Evolutionary conservation across 2,113 vertebrate genomes (phyloP), one percentile per base, ranked within the genome.

Genomic region (Microcebus lehilahytsara): DNA sequence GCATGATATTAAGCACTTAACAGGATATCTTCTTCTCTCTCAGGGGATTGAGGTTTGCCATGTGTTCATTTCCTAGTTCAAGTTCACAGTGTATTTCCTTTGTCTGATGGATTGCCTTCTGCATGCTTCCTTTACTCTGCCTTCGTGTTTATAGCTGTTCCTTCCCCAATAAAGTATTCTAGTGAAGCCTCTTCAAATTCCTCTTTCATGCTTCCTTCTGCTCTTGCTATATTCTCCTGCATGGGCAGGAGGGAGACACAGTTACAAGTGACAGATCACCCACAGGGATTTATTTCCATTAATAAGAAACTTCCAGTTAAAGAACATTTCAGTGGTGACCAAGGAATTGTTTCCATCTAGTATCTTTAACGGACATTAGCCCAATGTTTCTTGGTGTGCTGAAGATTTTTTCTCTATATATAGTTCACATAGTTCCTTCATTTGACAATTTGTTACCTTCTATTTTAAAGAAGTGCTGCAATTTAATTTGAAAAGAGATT

Each of bases 401-500:
- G 34, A 42, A 56, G 5, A n/a, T 34, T 40, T 40, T 90, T 90
- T 88, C n/a, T 9, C 37, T 58, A 71, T 58, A 27, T 96, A 19
- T 8, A 85, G 2, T 6, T 94, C 32, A 66, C 42, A 20, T 83
- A 66, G 37, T 80, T 58, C 9, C 37, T 30, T 40, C 0, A 27
- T 67, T 20, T 78, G 64, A 80, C 19, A 53, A 64, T 91, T 49
- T 51, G 22, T 37, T 86, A 34, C 10, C n/a, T 5, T 95, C 53
- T 91, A 12, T 81, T 69, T 93, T 62, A 42, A 81, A 13, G 6
- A 89, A 81, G 3, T 72, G 8, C 64, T 77, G 10, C 17, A 19
- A 69, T 89, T 46, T 74, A 83, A 74, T 96, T 93, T 96, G n/a
- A 72, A 95, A 95, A 91, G 16, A 78, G 34, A 95, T 77, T 60